Base-by-base conservation (phyloP, 2,113 vertebrate genomes). In the Ammodytes dubius region DNA sequence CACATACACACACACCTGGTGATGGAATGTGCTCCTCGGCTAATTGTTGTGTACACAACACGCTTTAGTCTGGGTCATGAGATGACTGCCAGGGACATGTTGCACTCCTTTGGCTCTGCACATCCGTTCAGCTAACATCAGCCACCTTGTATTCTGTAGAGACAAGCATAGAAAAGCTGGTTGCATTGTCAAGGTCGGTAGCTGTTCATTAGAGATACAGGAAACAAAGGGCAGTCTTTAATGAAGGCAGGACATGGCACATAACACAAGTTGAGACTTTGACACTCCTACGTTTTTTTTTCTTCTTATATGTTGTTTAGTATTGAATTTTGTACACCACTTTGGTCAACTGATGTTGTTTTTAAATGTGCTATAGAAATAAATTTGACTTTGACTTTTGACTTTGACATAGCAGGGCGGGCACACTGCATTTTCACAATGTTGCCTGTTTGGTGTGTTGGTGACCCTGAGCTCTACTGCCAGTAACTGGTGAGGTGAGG, bases 31-130 rank as follows among this genome's bases (percentile, higher is more conserved):
- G 46, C 70, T 74, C 54, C 68, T 71, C 35, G 57, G 58, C 47
- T 92, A 47, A 91, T 93, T 93, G 91, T 92, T 93, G 81, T 94
- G 93, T 88, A 93, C 83, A 93, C 89, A 93, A 93, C 89, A 93
- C 1, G 47, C 79, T 75, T 56, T 64, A 83, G 69, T 65, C 58
- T 42, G 37, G 82, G 87, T 92, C 88, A 91, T 81, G 75, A 82
- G 83, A 87, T 68, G 54, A 56, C 63, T 81, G 47, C 56, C 45
- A 49, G 67, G 85, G 64, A 85, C 84, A 88, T 47, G n/a, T 70
- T 83, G 83, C 73, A 82, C 64, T 72, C 60, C 19, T 70, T 60
- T 64, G 54, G 43, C 64, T 6, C 15, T 53, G 61, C n/a, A 70
- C 72, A 40, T 19, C 3, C 37, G 5, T 74, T 57, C 53, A n/a